phyloP scores from a whole-genome alignment of 2,888 invertebrate genomes.

The Brachyptera putata region DNA sequence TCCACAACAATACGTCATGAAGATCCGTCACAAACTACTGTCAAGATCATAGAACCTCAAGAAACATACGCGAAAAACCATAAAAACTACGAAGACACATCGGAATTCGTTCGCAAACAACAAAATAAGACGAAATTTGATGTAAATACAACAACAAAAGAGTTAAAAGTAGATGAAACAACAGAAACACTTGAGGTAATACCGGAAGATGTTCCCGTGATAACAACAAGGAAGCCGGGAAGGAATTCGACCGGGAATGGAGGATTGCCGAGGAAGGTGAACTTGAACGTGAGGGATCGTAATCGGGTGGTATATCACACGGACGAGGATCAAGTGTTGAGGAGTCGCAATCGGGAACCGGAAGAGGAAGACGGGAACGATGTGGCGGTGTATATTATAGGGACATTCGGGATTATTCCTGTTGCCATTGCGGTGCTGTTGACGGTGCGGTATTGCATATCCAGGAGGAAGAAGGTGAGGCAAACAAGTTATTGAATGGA shows the following conservation, averaged over 20 bases:
- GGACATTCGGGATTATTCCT: constrained; percentile 46
- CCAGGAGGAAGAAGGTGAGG: constrained; percentile 24
- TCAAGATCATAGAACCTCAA: too few relatives aligned
- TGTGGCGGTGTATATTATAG: constrained; percentile 46
- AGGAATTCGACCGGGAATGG: not conserved
- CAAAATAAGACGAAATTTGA: too few relatives aligned
- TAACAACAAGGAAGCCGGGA: too few relatives aligned
- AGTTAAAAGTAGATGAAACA: not conserved
- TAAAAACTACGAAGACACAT: too few relatives aligned
- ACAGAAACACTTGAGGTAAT: not conserved
- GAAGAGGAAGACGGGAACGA: constrained; percentile 36
- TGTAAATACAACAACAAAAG: not conserved
- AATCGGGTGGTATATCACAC: not conserved
- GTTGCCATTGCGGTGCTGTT: constrained; percentile 43
- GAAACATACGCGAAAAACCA: not conserved
- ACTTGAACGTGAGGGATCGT: not conserved
- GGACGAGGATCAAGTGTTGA: not conserved
- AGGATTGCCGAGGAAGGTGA: not conserved
- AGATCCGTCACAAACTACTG: not conserved
- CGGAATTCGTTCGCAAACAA: too few relatives aligned
- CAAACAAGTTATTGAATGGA: too few relatives aligned
- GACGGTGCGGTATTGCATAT: constrained; percentile 14
- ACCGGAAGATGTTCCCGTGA: too few relatives aligned
- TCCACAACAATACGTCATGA: not conserved
- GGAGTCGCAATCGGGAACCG: not conserved